Conservation (phyloP, 1,140 invertebrate genomes). For the Stegodyphus dumicola region DNA sequence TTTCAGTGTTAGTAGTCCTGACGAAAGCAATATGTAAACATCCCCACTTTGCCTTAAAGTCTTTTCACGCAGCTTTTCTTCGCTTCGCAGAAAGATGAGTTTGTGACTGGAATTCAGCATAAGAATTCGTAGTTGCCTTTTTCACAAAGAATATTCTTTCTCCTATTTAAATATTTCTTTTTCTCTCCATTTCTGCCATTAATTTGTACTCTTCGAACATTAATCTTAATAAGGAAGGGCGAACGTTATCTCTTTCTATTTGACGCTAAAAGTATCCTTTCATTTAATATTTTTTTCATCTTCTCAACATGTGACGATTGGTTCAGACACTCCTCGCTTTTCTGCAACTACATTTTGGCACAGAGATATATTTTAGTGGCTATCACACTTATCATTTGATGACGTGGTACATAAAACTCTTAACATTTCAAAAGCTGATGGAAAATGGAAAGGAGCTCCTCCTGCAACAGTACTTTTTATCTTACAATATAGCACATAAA, state of each 20-base stretch:
- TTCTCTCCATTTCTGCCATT: conserved; percentile 32
- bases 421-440: not conserved
- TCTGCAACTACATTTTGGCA: conserved; percentile 13
- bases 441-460: no score
- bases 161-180: conserved; percentile 50
- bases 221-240: conserved; percentile 51
- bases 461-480: no score
- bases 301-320: conserved; percentile 3
- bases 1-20: no score
- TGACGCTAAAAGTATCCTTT: conserved; percentile 47
- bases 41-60: no score
- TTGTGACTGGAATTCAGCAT: conserved; percentile 22
- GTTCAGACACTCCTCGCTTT: conserved; percentile 16
- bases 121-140: not conserved
- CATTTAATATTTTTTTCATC: conserved; percentile 32
- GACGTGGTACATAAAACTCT: not conserved
- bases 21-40: no score
- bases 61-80: not conserved
- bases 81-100: conserved; percentile 13
- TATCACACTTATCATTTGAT: conserved; percentile 42
- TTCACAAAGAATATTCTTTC: conserved; percentile 30
- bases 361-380: conserved; percentile 4
- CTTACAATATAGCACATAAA: no score
- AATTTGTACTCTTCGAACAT: conserved; percentile 34
- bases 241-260: conserved; percentile 46